phyloP scores from a whole-genome alignment of 1,140 invertebrate species.

The Neodiprion fabricii region DNA sequence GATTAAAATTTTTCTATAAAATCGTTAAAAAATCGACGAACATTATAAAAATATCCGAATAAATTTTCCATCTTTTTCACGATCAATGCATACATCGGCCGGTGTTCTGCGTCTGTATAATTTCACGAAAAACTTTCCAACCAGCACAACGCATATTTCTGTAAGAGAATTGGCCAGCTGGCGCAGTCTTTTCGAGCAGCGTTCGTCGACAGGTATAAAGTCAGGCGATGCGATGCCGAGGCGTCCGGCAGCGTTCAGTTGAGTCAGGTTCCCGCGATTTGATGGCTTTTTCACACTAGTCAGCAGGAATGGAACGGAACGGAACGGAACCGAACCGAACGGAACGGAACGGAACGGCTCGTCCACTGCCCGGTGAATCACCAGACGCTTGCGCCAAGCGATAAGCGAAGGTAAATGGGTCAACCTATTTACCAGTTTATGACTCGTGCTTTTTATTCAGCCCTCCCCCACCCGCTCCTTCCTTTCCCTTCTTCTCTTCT shows the following conservation, averaged over 20 bases:
- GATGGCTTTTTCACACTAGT: neutral
- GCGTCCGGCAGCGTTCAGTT: neutral
- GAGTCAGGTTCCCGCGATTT: neutral
- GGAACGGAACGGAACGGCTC: neutral
- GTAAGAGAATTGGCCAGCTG: too few relatives aligned
- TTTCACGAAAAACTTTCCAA: too few relatives aligned
- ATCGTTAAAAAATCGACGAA: too few relatives aligned
- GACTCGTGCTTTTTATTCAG: neutral
- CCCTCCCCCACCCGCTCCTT: neutral
- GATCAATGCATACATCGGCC: too few relatives aligned
- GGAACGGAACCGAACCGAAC: neutral
- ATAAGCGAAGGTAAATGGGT: constrained; percentile 7
- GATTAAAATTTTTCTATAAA: too few relatives aligned
- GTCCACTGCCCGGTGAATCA: neutral
- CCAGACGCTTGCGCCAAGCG: neutral
- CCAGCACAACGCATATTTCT: too few relatives aligned
- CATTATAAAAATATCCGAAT: too few relatives aligned
- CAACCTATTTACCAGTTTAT: constrained; percentile 6
- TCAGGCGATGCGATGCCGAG: too few relatives aligned
- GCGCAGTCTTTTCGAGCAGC: too few relatives aligned
- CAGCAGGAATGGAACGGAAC: neutral
- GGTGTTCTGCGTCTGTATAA: too few relatives aligned
- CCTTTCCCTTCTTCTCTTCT: neutral
- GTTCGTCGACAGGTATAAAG: too few relatives aligned
- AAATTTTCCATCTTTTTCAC: too few relatives aligned